phyloP scores from a whole-genome alignment of 2,797 vertebrate species.

The Urocyon cinereoargenteus region DNA sequence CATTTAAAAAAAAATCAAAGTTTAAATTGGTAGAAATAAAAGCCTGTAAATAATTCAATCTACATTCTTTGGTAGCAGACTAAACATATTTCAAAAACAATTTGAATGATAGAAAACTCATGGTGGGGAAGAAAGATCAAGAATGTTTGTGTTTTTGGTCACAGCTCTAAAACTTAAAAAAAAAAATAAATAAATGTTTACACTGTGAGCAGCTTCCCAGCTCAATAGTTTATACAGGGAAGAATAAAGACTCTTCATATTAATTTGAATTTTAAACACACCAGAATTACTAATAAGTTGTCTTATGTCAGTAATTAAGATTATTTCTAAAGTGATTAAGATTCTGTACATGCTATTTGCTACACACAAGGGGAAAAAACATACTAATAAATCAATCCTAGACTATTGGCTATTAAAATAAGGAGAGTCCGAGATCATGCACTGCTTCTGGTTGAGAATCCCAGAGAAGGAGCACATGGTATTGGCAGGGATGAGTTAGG shows the following conservation, averaged over 20 bases:
- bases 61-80: background rate
- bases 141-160: background rate
- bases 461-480: background rate
- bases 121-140: background rate
- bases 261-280: slow-evolving; percentile 61
- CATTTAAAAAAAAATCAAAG: background rate
- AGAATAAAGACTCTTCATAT: slow-evolving; percentile 30
- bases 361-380: background rate
- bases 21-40: slow-evolving; percentile 24
- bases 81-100: slow-evolving; percentile 9
- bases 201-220: background rate
- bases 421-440: background rate
- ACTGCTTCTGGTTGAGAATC: background rate
- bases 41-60: background rate
- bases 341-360: slow-evolving; percentile 16
- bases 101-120: slow-evolving; percentile 4
- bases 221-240: background rate
- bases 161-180: background rate
- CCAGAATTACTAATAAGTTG: slow-evolving; percentile 41
- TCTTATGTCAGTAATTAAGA: slow-evolving; percentile 46
- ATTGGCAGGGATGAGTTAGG: fast-evolving
- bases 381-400: background rate
- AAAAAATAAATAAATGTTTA: background rate
- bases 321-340: slow-evolving; percentile 54
- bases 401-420: background rate